phyloP scores from a whole-genome alignment of 2,113 vertebrate genomes.

The Hoplias malabaricus region DNA sequence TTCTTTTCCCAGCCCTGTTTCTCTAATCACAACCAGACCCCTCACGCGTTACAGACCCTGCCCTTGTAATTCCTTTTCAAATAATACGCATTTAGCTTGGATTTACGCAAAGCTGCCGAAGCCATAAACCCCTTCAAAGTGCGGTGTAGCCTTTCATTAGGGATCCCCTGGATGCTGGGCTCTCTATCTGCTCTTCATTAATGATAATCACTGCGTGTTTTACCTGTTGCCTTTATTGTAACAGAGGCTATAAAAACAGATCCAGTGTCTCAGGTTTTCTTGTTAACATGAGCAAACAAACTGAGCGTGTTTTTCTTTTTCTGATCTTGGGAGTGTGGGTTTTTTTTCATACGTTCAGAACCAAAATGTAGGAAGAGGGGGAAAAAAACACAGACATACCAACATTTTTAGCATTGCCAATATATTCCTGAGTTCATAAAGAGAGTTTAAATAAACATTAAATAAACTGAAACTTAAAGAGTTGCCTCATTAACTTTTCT shows the following conservation, averaged over 20 bases:
- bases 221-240: slow-evolving; percentile 79
- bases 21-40: slow-evolving; percentile 74
- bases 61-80: slow-evolving; percentile 79
- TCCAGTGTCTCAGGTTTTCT: slow-evolving; percentile 72
- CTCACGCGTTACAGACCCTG: slow-evolving; percentile 65
- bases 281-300: slow-evolving; percentile 73
- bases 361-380: no score
- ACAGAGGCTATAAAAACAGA: slow-evolving; percentile 76
- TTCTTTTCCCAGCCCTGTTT: slow-evolving; percentile 55
- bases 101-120: slow-evolving; percentile 75
- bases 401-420: no score
- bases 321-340: slow-evolving; percentile 21
- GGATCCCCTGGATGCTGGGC: slow-evolving; percentile 70
- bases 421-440: no score
- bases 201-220: slow-evolving; percentile 78
- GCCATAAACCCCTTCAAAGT: slow-evolving; percentile 83
- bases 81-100: slow-evolving; percentile 81
- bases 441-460: no score
- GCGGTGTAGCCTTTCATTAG: slow-evolving; percentile 80
- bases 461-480: no score
- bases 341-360: no score
- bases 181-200: slow-evolving; percentile 80
- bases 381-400: no score
- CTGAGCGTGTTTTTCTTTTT: slow-evolving; percentile 45
- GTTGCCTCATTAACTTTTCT: no score